Conservation (phyloP, 2,113 vertebrate genomes). For the Cynopterus brachyotis region DNA sequence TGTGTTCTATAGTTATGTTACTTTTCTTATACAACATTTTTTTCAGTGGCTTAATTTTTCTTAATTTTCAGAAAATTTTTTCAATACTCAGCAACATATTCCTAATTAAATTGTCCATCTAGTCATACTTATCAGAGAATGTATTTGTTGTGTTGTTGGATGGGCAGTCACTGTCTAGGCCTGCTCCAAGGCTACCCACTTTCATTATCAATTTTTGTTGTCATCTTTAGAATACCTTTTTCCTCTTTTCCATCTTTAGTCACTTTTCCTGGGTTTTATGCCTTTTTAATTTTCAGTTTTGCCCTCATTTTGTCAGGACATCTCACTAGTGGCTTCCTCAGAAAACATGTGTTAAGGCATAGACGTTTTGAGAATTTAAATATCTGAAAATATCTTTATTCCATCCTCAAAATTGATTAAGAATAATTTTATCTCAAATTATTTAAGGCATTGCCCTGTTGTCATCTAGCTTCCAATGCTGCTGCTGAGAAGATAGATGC, state of each 20-base stretch:
- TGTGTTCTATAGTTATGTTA: not conserved
- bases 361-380: not conserved
- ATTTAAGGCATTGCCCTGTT: not conserved
- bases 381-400: not conserved
- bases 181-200: not conserved
- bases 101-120: not conserved
- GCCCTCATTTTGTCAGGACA: not conserved
- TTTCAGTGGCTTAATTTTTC: not conserved
- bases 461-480: not conserved
- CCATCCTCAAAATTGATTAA: not conserved
- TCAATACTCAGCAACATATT: not conserved
- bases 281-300: not conserved
- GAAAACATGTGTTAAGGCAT: not conserved
- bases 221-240: not conserved
- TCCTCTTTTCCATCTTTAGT: not conserved
- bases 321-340: not conserved
- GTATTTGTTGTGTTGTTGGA: not conserved
- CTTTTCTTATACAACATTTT: not conserved
- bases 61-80: not conserved
- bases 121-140: not conserved
- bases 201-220: not conserved
- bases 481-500: not conserved
- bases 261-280: not conserved
- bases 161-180: not conserved
- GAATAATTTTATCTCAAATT: not conserved